Conservation (phyloP, 2,797 vertebrate species). For the Picus viridis region DNA sequence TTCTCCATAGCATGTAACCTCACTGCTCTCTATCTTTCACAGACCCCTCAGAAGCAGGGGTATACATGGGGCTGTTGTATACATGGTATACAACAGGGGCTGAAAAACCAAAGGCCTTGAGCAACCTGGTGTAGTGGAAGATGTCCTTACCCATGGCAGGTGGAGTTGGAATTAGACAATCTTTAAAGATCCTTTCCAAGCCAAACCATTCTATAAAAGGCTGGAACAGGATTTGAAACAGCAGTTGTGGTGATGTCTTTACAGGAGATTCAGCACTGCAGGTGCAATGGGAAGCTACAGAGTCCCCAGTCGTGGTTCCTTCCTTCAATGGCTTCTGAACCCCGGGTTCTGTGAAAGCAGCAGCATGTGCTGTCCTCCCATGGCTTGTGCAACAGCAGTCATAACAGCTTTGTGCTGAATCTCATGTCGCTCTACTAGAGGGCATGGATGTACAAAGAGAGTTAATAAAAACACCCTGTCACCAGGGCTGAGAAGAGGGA, state of each 20-base stretch:
- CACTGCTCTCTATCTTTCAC: neutral
- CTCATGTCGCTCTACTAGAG: neutral
- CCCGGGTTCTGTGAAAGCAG: neutral
- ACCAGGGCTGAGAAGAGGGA: neutral
- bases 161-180: too few relatives aligned
- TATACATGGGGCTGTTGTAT: too few relatives aligned
- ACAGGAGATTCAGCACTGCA: neutral
- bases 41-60: neutral
- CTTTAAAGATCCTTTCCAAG: too few relatives aligned
- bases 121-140: too few relatives aligned
- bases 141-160: too few relatives aligned
- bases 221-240: neutral
- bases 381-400: neutral
- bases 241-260: neutral
- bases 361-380: neutral
- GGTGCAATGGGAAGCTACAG: neutral
- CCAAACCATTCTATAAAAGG: neutral
- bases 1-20: neutral
- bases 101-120: neutral
- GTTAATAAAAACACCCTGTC: neutral
- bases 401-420: neutral
- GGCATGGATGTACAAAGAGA: neutral
- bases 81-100: rapidly evolving
- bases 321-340: neutral
- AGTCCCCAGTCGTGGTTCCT: neutral